Base-by-base conservation (phyloP, 1,140 invertebrate genomes). In the Rhyacophila brunnea region DNA sequence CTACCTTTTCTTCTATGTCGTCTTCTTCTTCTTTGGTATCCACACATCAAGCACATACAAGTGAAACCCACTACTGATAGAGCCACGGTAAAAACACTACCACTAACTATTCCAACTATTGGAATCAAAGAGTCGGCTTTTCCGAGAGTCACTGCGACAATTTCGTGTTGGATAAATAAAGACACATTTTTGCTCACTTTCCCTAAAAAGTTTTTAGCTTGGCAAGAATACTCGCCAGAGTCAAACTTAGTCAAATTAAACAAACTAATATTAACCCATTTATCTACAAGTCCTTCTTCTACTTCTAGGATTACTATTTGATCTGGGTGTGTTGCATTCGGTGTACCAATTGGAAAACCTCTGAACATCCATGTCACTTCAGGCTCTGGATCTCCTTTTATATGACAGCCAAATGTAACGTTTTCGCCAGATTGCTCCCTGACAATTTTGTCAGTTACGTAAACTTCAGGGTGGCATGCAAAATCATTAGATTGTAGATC, bases 191-290 rank as follows among this genome's bases (percentile, higher is more conserved):
- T 80, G 20, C 83, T 82, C 5, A 87, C 84, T 14, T 81, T 75
- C 1, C 90, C 92, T 11, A 90, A 85, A 13, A 84, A 70, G 71
- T 95, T 95, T 11, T 77, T 81, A 5, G 88, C 91, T 13, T 85
- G 80, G 70, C 92, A 95, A 0, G 85, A 83, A 68, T 94, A 95
- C 35, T 88, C 83, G 0, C 90, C 90, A 32, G 85, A 85, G 68
- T 92, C 88, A 11, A 79, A 78, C 36, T 87, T 85, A 64, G 81
- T 85, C 3, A 88, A 83, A 65, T 89, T 86, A 43, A 80, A 81
- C 28, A 89, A 77, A 11, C 83, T 88, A 11, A 88, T 73, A 68
- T 87, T 84, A 72, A 83, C 80, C 89, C 86, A 84, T 72, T 81
- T 80, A 47, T 84, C 81, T 32, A 73, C 56, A 4, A 77, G 47